phyloP scores from a whole-genome alignment of 64 coral and sea anemone genomes.

The Montipora efflorescens region DNA sequence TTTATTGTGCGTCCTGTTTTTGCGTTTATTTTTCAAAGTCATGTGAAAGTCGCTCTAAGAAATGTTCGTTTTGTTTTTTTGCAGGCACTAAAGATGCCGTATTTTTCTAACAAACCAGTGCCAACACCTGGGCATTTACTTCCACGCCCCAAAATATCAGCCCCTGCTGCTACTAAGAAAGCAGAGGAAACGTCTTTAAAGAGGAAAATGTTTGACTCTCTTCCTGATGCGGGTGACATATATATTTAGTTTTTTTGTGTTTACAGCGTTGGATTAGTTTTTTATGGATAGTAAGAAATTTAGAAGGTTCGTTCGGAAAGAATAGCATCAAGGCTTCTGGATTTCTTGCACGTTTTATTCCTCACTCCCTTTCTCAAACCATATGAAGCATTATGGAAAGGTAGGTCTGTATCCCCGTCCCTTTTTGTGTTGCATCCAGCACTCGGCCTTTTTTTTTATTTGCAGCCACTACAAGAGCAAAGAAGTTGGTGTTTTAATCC shows the following conservation, averaged over 20 bases:
- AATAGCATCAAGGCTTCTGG: too few relatives aligned
- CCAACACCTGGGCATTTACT: slow-evolving; percentile 73
- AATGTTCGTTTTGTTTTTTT: neutral
- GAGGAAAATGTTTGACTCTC: slow-evolving; percentile 58
- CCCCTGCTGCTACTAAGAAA: slow-evolving; percentile 31
- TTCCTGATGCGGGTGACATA: slow-evolving; percentile 21
- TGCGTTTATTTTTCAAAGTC: neutral
- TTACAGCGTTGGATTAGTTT: neutral
- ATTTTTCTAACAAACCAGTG: slow-evolving; percentile 91
- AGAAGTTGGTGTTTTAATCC: slow-evolving; percentile 27
- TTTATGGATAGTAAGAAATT: neutral
- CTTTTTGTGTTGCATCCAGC: neutral
- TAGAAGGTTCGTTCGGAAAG: too few relatives aligned
- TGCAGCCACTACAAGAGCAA: slow-evolving; percentile 18
- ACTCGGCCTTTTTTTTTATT: neutral
- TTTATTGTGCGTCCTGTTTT: neutral
- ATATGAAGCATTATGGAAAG: too few relatives aligned
- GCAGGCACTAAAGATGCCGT: slow-evolving; percentile 91
- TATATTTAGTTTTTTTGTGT: neutral
- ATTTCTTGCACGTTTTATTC: too few relatives aligned
- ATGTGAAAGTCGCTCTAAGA: neutral
- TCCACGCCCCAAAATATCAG: slow-evolving; percentile 67
- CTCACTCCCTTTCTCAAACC: too few relatives aligned
- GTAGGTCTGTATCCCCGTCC: neutral
- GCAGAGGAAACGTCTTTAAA: slow-evolving; percentile 80